Conservation (phyloP, 1,140 invertebrate species). For the Sinella curviseta region DNA sequence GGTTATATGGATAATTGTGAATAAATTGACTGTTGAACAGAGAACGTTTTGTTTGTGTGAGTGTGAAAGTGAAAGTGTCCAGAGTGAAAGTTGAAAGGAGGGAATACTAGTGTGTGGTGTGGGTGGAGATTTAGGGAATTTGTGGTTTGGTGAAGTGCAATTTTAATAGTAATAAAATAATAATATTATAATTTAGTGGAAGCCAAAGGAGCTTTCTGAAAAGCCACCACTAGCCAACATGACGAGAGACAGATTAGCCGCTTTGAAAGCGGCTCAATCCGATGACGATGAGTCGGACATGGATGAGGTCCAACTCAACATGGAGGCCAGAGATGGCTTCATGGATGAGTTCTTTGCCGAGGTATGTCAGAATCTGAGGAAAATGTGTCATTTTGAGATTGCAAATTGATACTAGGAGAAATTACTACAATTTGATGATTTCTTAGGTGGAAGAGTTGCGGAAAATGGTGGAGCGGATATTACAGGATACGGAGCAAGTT, state of each 20-base stretch:
- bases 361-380: conserved; percentile 60
- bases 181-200: not conserved
- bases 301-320: conserved; percentile 86
- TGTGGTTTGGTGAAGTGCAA: not conserved
- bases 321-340: conserved; percentile 83
- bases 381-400: too few relatives aligned
- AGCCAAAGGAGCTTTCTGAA: not conserved
- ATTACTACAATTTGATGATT: conserved; percentile 28
- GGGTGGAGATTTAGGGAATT: too few relatives aligned
- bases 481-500: conserved; percentile 97
- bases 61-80: not conserved
- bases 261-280: conserved; percentile 91
- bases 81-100: not conserved
- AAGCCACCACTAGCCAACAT: conserved; percentile 58
- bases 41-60: not conserved
- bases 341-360: conserved; percentile 98
- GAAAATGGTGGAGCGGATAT: conserved; percentile 99
- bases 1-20: too few relatives aligned
- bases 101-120: not conserved
- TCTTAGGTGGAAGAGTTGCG: conserved; percentile 97
- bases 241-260: conserved; percentile 97
- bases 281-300: conserved; percentile 89
- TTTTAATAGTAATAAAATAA: not conserved
- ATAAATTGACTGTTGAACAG: too few relatives aligned
- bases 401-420: too few relatives aligned